phyloP scores from a whole-genome alignment of 2,888 invertebrate species.

The Melipona bicolor region DNA sequence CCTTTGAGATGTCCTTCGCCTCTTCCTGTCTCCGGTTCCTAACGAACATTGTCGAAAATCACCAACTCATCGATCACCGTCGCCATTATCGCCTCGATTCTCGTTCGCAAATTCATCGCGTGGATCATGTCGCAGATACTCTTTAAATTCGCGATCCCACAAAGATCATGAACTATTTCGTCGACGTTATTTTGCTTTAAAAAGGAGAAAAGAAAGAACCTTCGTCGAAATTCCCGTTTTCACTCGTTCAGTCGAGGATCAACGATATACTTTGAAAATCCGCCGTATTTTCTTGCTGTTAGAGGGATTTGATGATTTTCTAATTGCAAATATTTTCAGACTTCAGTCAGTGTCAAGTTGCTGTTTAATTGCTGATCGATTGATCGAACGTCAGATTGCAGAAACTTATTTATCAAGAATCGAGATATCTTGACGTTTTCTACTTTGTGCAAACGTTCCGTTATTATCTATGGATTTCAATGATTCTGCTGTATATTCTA shows the following conservation, averaged over 20 bases:
- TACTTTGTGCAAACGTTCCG: constrained; percentile 25
- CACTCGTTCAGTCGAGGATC: background rate
- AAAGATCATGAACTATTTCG: constrained; percentile 2
- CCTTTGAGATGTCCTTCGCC: constrained; percentile 67
- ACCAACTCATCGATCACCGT: constrained; percentile 42
- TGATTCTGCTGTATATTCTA: background rate
- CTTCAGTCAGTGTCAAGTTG: background rate
- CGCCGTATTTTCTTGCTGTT: background rate
- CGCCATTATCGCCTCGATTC: constrained; percentile 48
- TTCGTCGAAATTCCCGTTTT: background rate
- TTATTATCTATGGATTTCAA: constrained; percentile 12
- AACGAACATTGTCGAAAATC: constrained; percentile 61
- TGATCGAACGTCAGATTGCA: background rate
- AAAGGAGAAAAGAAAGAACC: too few species aligned
- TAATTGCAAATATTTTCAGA: background rate
- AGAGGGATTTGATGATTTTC: background rate
- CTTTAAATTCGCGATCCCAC: constrained; percentile 43
- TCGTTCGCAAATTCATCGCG: constrained; percentile 45
- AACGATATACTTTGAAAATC: background rate
- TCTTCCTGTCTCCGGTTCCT: constrained; percentile 71
- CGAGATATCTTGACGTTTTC: constrained; percentile 4
- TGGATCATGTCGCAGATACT: constrained; percentile 43
- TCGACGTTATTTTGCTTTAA: background rate
- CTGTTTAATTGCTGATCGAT: background rate
- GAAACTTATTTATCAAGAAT: background rate